phyloP scores from a whole-genome alignment of 37 sponge, comb jelly and placozoan species.

The Lycopodina hypogea region DNA sequence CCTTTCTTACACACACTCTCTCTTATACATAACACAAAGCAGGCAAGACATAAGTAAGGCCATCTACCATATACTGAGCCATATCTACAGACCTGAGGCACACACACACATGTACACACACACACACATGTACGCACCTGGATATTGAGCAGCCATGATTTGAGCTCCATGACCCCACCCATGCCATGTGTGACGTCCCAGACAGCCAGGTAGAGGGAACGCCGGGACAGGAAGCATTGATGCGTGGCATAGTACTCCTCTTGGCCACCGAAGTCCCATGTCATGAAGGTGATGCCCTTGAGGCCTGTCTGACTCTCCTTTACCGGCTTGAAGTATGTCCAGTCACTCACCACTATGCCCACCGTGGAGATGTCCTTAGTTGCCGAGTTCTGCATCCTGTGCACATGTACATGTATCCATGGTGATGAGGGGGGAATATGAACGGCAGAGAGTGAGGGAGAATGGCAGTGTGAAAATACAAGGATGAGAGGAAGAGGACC shows the following conservation, averaged over 20 bases:
- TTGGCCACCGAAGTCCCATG: conserved; percentile 96
- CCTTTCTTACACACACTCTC: too few relatives aligned
- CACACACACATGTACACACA: background rate
- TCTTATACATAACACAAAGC: too few relatives aligned
- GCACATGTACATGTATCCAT: too few relatives aligned
- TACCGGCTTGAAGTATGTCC: conserved; percentile 70
- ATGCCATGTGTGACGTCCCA: conserved; percentile 72
- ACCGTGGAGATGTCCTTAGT: conserved; percentile 51
- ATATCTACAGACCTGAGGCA: too few relatives aligned
- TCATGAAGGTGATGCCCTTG: conserved; percentile 79
- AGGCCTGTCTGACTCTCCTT: conserved; percentile 51
- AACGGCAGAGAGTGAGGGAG: background rate
- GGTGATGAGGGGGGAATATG: background rate
- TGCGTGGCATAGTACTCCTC: conserved; percentile 83
- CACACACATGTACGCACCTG: conserved; percentile 26
- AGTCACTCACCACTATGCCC: conserved; percentile 81
- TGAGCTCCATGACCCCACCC: conserved; percentile 51
- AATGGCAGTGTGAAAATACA: background rate
- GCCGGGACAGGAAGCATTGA: conserved; percentile 74
- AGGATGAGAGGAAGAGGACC: background rate
- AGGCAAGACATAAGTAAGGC: too few relatives aligned
- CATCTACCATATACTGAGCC: background rate
- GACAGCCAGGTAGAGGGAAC: conserved; percentile 74
- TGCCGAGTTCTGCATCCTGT: conserved; percentile 22
- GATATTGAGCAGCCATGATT: conserved; percentile 80